A percentile compares a stretch with the other conserved stretches of the same genome.
phyloP scores from a whole-genome alignment of 2,797 vertebrate species.

The Cynodonichthys magdalenae region DNA sequence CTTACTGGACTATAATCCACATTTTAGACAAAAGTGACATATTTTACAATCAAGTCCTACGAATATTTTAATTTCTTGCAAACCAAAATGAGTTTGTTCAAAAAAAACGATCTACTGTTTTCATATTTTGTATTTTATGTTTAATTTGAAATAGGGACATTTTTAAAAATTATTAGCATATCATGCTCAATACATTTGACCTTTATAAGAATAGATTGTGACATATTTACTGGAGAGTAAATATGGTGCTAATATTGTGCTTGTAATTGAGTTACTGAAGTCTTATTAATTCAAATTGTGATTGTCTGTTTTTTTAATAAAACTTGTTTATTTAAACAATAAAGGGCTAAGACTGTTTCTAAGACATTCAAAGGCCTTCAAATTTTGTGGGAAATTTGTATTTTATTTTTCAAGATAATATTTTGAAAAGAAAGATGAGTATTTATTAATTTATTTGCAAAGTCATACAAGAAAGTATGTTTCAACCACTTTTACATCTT shows the following conservation, averaged over 20 bases:
- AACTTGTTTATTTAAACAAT: constrained; percentile 57
- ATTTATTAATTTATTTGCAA: no score
- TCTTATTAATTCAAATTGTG: constrained; percentile 58
- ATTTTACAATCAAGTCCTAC: neutral
- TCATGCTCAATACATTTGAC: constrained; percentile 13
- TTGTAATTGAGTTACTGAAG: constrained; percentile 59
- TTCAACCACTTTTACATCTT: no score
- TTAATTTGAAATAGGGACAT: constrained; percentile 19
- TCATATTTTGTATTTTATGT: constrained; percentile 11
- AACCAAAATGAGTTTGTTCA: constrained; percentile 1
- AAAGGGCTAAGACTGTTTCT: neutral
- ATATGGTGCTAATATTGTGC: constrained; percentile 59
- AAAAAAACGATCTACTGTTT: neutral
- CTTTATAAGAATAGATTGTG: constrained; percentile 23
- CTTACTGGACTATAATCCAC: constrained; percentile 25
- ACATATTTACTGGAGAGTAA: constrained; percentile 46
- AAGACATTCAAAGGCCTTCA: neutral
- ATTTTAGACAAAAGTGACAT: neutral
- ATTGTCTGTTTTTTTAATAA: constrained; percentile 70
- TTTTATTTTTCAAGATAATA: neutral
- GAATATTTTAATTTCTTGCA: neutral
- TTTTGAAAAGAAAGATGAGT: no score
- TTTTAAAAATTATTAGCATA: constrained; percentile 1
- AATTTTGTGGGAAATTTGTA: no score
- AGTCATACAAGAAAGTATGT: no score